Percentiles rank a stretch among this genome's conserved stretches.
Conservation (phyloP, 2,113 vertebrate species). For the Pandion haliaetus region DNA sequence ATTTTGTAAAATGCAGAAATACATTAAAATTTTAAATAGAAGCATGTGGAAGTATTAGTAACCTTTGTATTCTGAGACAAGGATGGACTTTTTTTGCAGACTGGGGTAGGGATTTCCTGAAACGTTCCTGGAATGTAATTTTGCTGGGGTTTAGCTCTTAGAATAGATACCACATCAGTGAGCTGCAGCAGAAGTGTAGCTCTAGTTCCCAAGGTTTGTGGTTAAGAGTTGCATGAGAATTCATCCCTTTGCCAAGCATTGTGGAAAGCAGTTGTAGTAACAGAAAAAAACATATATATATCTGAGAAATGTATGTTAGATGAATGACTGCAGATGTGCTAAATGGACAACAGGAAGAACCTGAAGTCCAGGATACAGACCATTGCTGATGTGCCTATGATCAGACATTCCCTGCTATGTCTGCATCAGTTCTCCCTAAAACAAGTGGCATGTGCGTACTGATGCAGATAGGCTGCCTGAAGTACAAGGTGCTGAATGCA, state of each 20-base stretch:
- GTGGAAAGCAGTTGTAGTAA: neutral
- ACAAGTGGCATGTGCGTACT: neutral
- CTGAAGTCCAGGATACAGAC: neutral
- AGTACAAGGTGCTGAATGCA: neutral
- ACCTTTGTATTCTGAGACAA: neutral
- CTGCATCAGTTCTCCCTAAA: too few relatives aligned
- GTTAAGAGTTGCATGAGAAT: neutral
- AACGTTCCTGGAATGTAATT: neutral
- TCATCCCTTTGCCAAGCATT: neutral
- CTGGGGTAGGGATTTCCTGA: neutral
- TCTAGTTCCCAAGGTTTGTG: neutral
- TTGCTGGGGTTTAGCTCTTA: neutral
- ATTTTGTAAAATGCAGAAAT: neutral
- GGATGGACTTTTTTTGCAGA: neutral
- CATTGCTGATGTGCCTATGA: neutral
- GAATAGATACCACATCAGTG: constrained; percentile 18
- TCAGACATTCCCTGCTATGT: neutral
- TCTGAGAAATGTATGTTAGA: neutral
- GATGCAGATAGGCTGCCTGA: neutral
- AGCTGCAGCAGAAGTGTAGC: neutral
- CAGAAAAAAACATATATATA: neutral
- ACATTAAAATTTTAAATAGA: neutral
- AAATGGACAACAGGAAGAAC: neutral
- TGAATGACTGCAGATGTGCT: neutral
- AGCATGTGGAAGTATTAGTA: neutral